phyloP scores from a whole-genome alignment of 23 tunicate species.

The Oikopleura vanhoeffeni region DNA sequence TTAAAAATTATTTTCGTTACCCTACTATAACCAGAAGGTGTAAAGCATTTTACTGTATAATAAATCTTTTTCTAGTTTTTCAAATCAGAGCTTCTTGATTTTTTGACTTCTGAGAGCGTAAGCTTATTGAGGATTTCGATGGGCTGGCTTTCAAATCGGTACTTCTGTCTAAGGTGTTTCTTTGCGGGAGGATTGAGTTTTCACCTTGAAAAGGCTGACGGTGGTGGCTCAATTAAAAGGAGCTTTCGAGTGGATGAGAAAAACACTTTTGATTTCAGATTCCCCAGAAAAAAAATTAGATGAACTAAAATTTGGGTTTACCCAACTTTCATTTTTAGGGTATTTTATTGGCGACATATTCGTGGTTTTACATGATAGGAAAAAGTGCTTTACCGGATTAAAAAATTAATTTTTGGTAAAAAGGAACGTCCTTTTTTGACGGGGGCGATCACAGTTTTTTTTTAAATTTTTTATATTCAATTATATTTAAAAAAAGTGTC shows the following conservation, averaged over 20 bases:
- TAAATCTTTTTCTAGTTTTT: slow-evolving; percentile 58
- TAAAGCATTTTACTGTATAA: slow-evolving; percentile 37
- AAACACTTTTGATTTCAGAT: not conserved
- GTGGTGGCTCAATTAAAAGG: slow-evolving; percentile 48
- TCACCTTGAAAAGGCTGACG: slow-evolving; percentile 46
- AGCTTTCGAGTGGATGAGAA: slow-evolving; percentile 33
- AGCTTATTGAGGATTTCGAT: not conserved
- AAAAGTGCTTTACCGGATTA: too few relatives aligned
- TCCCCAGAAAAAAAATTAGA: not conserved
- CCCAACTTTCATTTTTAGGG: too few relatives aligned
- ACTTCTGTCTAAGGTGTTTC: slow-evolving; percentile 30
- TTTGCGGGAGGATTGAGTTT: slow-evolving; percentile 43
- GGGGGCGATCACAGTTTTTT: too few relatives aligned
- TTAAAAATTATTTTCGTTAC: not conserved
- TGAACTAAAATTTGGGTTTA: too few relatives aligned
- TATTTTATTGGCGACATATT: too few relatives aligned
- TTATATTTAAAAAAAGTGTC: too few relatives aligned
- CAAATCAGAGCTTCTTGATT: slow-evolving; percentile 29
- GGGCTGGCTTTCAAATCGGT: not conserved
- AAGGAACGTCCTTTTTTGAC: too few relatives aligned
- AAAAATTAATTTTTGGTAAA: too few relatives aligned
- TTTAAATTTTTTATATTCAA: too few relatives aligned
- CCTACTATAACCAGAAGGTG: slow-evolving; percentile 26
- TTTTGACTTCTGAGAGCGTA: slow-evolving; percentile 11
- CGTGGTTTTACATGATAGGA: too few relatives aligned